Evolutionary conservation across 2,113 vertebrate species (phyloP), one percentile per base, ranked within the genome.

Genomic region (Nansenia antarctica): DNA sequence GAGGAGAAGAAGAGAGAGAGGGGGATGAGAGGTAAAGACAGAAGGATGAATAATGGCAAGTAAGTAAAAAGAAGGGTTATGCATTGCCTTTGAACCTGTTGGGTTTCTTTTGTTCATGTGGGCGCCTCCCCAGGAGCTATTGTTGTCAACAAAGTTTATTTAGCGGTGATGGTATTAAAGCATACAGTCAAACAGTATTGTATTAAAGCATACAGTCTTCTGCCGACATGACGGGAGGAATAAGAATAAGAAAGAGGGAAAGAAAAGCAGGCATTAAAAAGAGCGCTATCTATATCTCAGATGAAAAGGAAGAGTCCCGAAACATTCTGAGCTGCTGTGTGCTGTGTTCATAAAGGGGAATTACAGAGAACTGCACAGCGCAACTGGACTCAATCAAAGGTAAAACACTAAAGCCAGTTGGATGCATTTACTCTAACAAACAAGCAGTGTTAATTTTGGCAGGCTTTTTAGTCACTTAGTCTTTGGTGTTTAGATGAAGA

Each of bases 31-130:
- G 83, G 80, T 85, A 86, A 88, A 90, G 88, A 87, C 82, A 90
- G 87, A 86, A 72, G 86, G 85, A 90, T 88, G 86, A 88, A 89
- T 90, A 89, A 90, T 89, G 87, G 82, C 82, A 80, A 87, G 83
- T 83, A 80, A 87, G 83, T 84, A 72, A 49, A 62, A 83, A 76
- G 76, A 75, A 78, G 76, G 85, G 86, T 86, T 88, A 91, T 89
- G 84, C 83, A 86, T 86, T 90, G 90, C 89, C 89, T 93, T 92
- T 91, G 89, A 92, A 93, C 91, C 90, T 92, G 88, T 89, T 89
- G 86, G 82, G 79, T 82, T 66, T 77, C 80, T 79, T 90, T 79
- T 91, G 84, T 91, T 90, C 86, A 78, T 58, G 65, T 35, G 62
- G 85, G 86, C 81, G 68, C 87, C 82, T 83, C 76, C 85, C 87